Conservation (phyloP, 2,797 vertebrate species). For the Hozukius guyotensis region DNA sequence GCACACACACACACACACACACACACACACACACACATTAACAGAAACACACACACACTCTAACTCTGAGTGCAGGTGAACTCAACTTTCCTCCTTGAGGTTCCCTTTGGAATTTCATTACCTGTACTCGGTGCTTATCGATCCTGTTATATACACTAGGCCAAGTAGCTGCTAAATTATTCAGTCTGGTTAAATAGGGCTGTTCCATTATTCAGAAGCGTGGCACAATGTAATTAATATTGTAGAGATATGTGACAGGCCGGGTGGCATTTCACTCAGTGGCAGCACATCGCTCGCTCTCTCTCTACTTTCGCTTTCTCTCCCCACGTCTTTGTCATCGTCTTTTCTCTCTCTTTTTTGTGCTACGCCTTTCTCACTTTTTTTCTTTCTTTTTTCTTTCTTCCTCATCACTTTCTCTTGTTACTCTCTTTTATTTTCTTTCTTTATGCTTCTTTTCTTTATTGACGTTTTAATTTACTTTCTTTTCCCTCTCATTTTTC, state of each 20-base stretch:
- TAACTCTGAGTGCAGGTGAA: slow-evolving; percentile 48
- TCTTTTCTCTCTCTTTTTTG: slow-evolving; percentile 3
- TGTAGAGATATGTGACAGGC: slow-evolving; percentile 85
- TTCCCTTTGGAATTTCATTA: slow-evolving; percentile 81
- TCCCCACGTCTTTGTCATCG: slow-evolving; percentile 19
- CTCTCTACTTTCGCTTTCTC: slow-evolving; percentile 44
- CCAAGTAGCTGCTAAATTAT: slow-evolving; percentile 85
- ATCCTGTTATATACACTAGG: slow-evolving; percentile 84
- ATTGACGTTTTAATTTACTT: slow-evolving; percentile 5
- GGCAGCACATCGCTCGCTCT: slow-evolving; percentile 61
- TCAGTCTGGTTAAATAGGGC: slow-evolving; percentile 86
- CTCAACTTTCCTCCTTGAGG: slow-evolving; percentile 61
- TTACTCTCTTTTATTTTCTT: neutral
- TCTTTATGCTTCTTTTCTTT: neutral
- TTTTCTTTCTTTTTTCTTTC: neutral
- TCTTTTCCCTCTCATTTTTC: neutral
- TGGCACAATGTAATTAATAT: slow-evolving; percentile 88
- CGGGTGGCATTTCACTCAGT: slow-evolving; percentile 78
- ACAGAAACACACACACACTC: neutral
- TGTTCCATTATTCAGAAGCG: slow-evolving; percentile 86
- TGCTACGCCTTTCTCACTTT: slow-evolving; percentile 13
- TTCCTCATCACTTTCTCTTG: neutral
- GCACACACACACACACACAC: neutral
- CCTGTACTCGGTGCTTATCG: slow-evolving; percentile 80
- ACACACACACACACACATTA: neutral